Conservation (phyloP, 2,113 vertebrate genomes). For the Cyanocitta stelleri region DNA sequence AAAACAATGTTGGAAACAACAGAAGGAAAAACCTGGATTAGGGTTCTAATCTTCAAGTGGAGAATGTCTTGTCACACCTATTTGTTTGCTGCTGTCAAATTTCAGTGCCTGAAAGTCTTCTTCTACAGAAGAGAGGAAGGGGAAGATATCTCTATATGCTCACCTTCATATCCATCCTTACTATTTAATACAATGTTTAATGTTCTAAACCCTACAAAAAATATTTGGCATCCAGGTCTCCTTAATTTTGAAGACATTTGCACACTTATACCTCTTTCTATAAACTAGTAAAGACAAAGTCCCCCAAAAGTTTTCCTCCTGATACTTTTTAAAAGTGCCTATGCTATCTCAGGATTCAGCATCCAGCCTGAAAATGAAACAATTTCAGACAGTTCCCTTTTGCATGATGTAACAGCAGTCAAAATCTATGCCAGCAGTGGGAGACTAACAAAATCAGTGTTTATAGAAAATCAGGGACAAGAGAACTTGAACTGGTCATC, state of each 20-base stretch:
- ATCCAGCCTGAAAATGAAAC: background rate
- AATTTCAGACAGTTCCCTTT: background rate
- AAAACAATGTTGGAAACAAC: background rate
- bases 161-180: background rate
- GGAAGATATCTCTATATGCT: background rate
- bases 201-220: background rate
- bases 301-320: background rate
- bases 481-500: background rate
- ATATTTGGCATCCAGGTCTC: background rate
- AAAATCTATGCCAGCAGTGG: background rate
- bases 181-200: background rate
- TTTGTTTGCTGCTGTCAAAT: background rate
- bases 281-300: background rate
- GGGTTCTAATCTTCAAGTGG: background rate
- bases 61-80: background rate
- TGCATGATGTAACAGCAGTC: background rate
- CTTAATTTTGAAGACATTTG: background rate
- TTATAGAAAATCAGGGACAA: background rate
- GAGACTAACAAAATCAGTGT: background rate
- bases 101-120: background rate
- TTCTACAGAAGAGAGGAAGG: background rate
- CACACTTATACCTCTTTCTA: background rate
- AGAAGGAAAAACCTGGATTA: background rate
- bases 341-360: background rate
- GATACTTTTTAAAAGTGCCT: background rate